Evolutionary conservation across 2,888 invertebrate species (phyloP).

Genomic region (Anthoptus insignis): DNA sequence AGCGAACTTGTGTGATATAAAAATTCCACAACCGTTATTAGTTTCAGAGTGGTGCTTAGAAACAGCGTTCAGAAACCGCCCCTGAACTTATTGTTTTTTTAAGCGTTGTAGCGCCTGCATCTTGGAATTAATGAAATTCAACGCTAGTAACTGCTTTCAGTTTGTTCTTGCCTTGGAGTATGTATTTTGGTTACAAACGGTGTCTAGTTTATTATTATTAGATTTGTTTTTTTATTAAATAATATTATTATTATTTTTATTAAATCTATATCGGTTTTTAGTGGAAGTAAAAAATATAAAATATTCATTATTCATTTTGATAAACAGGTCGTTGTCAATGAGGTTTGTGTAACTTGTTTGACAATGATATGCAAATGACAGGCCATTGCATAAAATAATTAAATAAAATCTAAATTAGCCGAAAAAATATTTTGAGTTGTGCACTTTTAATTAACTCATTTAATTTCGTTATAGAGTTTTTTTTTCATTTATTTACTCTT

Average conservation of each 20-base stretch:
- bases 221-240: too few species aligned
- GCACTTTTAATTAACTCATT: too few species aligned
- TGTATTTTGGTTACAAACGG: background rate
- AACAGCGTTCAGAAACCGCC: conserved; percentile 11
- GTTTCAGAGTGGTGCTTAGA: conserved; percentile 17
- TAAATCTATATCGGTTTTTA: too few species aligned
- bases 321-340: background rate
- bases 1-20: conserved; percentile 9
- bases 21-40: conserved; percentile 17
- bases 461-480: too few species aligned
- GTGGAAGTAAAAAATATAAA: background rate
- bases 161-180: background rate
- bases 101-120: too few species aligned
- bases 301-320: too few species aligned
- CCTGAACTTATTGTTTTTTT: conserved; percentile 3
- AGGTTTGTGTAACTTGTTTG: background rate
- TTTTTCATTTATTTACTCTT: too few species aligned
- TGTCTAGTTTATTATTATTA: background rate
- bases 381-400: too few species aligned
- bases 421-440: too few species aligned
- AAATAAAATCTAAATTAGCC: too few species aligned
- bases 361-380: too few species aligned
- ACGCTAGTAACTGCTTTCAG: background rate
- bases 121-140: background rate
- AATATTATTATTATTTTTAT: too few species aligned